These are phyloP conservation scores for Spicauda simplicius DNA, from an alignment of 2,888 invertebrate species.

Conservation along the genomic window DNA sequence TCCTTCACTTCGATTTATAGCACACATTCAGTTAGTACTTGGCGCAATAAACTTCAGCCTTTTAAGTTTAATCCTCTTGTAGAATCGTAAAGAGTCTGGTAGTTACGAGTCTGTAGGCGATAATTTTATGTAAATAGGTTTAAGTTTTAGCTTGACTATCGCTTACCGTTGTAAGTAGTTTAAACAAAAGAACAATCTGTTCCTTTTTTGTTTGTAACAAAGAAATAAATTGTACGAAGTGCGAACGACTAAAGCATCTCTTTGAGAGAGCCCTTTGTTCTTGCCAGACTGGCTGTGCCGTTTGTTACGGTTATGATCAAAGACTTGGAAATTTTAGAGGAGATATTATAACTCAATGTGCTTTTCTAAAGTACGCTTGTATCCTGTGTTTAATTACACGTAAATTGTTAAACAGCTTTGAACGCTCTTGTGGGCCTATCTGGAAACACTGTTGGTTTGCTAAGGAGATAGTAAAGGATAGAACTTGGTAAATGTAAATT, in stretches of 20 bases:
- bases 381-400: neutral
- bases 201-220: constrained; percentile 5
- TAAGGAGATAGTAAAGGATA: too few species aligned
- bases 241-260: constrained; percentile 14
- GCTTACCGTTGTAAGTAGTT: constrained; percentile 2
- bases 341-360: neutral
- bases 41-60: neutral
- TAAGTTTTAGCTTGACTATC: neutral
- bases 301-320: constrained; percentile 16
- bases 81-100: neutral
- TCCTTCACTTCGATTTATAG: constrained; percentile 16
- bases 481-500: too few species aligned
- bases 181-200: neutral
- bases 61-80: constrained; percentile 5
- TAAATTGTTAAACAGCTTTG: neutral
- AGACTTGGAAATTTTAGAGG: constrained; percentile 20
- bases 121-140: constrained; percentile 17
- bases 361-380: neutral
- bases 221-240: constrained; percentile 18
- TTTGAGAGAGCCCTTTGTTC: constrained; percentile 25
- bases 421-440: neutral
- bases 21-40: constrained; percentile 2
- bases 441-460: too few species aligned
- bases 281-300: constrained; percentile 11
- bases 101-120: neutral